Base-by-base conservation (phyloP, 1,140 invertebrate species). In the Drosophila asahinai region DNA sequence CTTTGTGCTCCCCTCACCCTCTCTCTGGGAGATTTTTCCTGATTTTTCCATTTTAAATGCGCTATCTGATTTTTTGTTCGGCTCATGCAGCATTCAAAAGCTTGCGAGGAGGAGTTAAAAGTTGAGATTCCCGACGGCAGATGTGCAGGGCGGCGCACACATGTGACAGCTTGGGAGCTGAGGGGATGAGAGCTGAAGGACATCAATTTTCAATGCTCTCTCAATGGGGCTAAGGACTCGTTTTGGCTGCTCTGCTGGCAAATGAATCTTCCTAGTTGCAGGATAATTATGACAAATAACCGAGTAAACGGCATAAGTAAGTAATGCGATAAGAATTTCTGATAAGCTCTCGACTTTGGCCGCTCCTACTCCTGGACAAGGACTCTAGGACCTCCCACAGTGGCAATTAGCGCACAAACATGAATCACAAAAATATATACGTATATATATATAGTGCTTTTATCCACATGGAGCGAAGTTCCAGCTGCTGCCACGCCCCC, bases 381-480 rank as follows among this genome's bases (percentile, higher is more conserved):
- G 22, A 25, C 55, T 3, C 19, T 14, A 57, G 19, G 17, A 43
- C 47, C 62, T 7, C 27, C 19, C 42, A 38, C 49, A 38, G 42
- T 54, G 47, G 77, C 84, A 87, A 87, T 87, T 87, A 87, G 77
- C 73, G 75, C 81, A 87, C 86, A 87, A 87, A 76, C 84, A 87
- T 87, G 74, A 84, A 84, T 89, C 81, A 89, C 68, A 68, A 27
- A 62, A 76, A 70, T 25, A 12, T 45, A 38, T 19, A 62, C 12
- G 49, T 42, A n/a, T n/a, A 47, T 19, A 47, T 36, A 70, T 51
- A 40, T 15, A 57, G 54, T 57, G n/a, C 36, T 57, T 55, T 8
- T 57, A 70, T 38, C 47, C 48, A 54, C 58, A 51, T 33, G 51
- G 30, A 5, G 65, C 27, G 36, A 48, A 15, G 49, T 62, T 47